Base-by-base conservation (phyloP, 2,888 invertebrate species). In the Yponomeuta sedellus region DNA sequence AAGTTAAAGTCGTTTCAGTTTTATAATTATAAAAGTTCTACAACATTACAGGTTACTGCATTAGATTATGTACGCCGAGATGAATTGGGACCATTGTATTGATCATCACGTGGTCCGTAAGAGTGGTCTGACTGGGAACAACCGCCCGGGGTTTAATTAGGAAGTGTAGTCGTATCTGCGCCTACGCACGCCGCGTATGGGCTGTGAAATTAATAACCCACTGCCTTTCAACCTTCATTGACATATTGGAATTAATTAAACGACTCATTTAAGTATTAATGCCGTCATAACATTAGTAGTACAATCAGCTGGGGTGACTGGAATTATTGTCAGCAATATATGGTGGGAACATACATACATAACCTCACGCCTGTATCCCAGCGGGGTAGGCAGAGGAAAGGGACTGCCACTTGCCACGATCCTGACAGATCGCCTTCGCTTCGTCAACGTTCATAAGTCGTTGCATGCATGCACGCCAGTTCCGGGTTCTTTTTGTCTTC, bases 131-230 rank as follows among this genome's bases (percentile, higher is more conserved):
- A 76, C 76, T 74, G 73, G 73, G 75, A 75, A 75, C 73, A 75
- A 52, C 12, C 5, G 12, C 16, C 8, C 44, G 1, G 34, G 16
- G 77, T 73, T 78, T 82, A 82, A 88, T 88, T 87, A 88, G 86
- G 85, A 84, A 86, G 84, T 80, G 77, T 57, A 16, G 10, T 52
- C 44, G 28, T 74, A 72, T 74, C 66, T 69, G 71, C 74, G 74
- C 88, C 87, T 77, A 86, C 89, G 80, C 82, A 64, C 61, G 44
- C 65, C 52, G 73, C 77, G 77, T 81, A 85, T 76, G 82, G 82
- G 69, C 71, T 75, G 81, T 77, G 83, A 87, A 87, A 88, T 86
- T 85, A 86, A 85, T 87, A 86, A 81, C 71, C 76, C 75, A 74
- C 77, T 77, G 72, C 63, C 44, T 52, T 52, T 12, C 44, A 52